phyloP scores from a whole-genome alignment of 2,113 vertebrate species.

The Piliocolobus tephrosceles region DNA sequence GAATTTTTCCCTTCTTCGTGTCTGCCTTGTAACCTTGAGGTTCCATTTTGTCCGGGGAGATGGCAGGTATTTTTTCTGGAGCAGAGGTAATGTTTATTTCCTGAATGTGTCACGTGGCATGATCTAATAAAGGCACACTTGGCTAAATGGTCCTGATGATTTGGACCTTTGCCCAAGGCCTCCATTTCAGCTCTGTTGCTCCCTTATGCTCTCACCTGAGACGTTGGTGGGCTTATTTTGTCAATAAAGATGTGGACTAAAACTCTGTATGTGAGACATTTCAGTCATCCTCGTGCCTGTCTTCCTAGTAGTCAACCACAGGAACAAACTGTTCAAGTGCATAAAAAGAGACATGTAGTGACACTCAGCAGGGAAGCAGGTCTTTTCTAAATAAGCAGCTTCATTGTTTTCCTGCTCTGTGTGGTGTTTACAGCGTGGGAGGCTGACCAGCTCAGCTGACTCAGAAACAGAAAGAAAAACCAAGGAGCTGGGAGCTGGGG shows the following conservation, averaged over 20 bases:
- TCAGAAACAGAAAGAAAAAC: conserved; percentile 48
- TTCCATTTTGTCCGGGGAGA: background rate
- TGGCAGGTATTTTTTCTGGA: background rate
- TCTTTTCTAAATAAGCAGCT: conserved; percentile 46
- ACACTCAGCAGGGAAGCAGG: background rate
- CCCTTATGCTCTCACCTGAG: background rate
- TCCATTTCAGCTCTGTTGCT: background rate
- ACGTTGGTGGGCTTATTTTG: background rate
- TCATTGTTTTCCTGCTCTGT: conserved; percentile 31
- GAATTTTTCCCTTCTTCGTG: background rate
- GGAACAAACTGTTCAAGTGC: conserved; percentile 9
- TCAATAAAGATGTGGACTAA: background rate
- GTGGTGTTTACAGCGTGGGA: conserved; percentile 26
- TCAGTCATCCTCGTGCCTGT: background rate
- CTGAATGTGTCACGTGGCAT: background rate
- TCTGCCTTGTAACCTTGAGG: background rate
- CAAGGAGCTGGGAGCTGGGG: background rate
- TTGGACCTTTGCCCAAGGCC: background rate
- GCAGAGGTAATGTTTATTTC: background rate
- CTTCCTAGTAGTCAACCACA: background rate
- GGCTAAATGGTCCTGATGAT: background rate
- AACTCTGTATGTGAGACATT: background rate
- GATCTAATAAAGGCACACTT: background rate
- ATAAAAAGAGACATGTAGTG: background rate
- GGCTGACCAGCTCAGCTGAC: conserved; percentile 33